A percentile compares a stretch with the other conserved stretches of the same genome.
These are phyloP conservation scores for Iselma pallidipennis DNA, from an alignment of 2,888 invertebrate genomes.

Conservation along the genomic window DNA sequence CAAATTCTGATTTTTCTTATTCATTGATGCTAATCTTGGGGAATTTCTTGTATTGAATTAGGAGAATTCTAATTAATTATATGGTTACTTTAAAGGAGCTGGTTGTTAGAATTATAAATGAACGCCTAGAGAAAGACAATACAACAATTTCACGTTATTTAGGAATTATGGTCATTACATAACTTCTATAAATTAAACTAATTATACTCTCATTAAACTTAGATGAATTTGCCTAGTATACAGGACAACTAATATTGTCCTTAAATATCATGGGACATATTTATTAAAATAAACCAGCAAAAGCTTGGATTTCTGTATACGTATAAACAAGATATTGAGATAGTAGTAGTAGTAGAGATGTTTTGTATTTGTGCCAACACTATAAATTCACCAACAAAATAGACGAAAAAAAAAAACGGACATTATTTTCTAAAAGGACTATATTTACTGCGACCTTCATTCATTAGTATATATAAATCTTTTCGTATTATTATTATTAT, in stretches of 20 bases:
- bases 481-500: neutral
- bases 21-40: neutral
- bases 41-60: neutral
- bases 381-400: neutral
- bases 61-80: neutral
- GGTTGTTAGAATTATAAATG: neutral
- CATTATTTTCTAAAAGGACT: neutral
- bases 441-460: too few species aligned
- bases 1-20: neutral
- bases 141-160: conserved; percentile 28
- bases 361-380: neutral
- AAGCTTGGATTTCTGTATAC: neutral
- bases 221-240: conserved; percentile 20
- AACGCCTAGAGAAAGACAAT: conserved; percentile 7
- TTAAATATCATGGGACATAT: conserved; percentile 30
- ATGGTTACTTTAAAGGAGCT: neutral
- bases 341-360: too few species aligned
- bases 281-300: conserved; percentile 13
- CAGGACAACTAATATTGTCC: conserved; percentile 27
- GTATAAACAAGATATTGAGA: neutral
- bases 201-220: conserved; percentile 32
- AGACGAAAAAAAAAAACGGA: neutral
- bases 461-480: neutral
- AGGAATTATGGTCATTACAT: conserved; percentile 31
- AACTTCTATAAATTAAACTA: conserved; percentile 32